Evolutionary conservation across 2,113 vertebrate genomes (phyloP), one percentile per base, ranked within the genome.

Genomic region (Cervus canadensis): DNA sequence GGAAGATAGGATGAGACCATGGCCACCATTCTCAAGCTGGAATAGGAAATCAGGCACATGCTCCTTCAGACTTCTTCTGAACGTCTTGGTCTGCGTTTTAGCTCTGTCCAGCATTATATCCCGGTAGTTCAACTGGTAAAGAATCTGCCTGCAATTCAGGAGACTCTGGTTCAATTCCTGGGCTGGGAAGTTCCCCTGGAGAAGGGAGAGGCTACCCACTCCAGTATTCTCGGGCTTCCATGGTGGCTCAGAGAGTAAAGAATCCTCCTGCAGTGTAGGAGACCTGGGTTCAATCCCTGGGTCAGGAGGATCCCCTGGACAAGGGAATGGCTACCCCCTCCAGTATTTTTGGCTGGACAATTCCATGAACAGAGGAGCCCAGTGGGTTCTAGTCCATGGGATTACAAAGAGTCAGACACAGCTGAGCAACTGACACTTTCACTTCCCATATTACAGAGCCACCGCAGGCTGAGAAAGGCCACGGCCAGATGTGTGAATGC

Each of bases 1-100:
- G 40, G 26, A 59, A 54, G 40, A 57, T 30, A 56, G 25, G n/a
- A 12, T 2, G 25, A 59, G 33, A 56, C 6, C 28, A 7, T 26
- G 36, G 12, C 5, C 2, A 3, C 12, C 17, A 36, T 6, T 43
- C 54, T 91, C 33, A 3, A 50, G 26, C 17, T 6, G 0, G 26
- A 45, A 33, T 17, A 86, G 50, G 13, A 83, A 92, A 25, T 6
- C 0, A 13, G 9, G 30, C 2, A 0, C 23, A 33, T 50, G 30
- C 8, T 91, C 15, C 14, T 1, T 79, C 13, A 56, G 33, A 48
- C 3, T 15, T 52, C 26, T 21, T 76, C 54, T 40, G 14, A 50
- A 23, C 30, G 15, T 54, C 62, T 26, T 12, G 10, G 9, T 33
- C 52, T 52, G 52, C 45, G 56, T 1, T 12, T 30, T 25, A 52